Evolutionary conservation across 2,113 vertebrate genomes (phyloP).

Genomic region (Odobenus rosmarus): DNA sequence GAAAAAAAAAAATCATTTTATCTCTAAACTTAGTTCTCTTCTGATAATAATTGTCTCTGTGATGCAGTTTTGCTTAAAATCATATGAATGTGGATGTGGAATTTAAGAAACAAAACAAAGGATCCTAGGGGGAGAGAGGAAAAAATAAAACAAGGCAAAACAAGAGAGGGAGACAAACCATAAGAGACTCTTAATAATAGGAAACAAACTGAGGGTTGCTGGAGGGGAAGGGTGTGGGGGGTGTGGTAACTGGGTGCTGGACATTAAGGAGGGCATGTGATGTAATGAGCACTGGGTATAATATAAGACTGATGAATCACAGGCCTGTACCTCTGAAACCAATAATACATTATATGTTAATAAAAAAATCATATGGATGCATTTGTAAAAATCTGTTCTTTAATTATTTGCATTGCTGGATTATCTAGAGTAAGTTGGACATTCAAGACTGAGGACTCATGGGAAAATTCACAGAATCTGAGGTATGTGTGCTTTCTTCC

Average conservation of each 20-base stretch:
- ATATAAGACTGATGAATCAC: neutral
- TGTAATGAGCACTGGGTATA: neutral
- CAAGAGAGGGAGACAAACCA: neutral
- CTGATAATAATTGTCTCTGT: neutral
- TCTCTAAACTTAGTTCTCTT: neutral
- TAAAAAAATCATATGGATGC: neutral
- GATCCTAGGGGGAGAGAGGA: neutral
- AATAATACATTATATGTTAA: neutral
- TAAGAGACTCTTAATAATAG: neutral
- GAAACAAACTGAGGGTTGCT: neutral
- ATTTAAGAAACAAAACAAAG: neutral
- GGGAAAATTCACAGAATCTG: neutral
- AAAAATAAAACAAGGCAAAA: neutral
- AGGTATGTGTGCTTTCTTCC: neutral
- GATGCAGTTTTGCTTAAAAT: neutral
- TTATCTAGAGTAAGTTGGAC: neutral
- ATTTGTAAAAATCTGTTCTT: neutral
- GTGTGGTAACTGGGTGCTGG: no score
- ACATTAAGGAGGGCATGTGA: neutral
- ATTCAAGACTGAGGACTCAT: neutral
- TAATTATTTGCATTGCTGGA: neutral
- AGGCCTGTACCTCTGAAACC: neutral
- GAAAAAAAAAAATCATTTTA: neutral
- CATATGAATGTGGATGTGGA: neutral
- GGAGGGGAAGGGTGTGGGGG: no score